phyloP scores from a whole-genome alignment of 2,797 vertebrate genomes.

The Characodon lateralis region DNA sequence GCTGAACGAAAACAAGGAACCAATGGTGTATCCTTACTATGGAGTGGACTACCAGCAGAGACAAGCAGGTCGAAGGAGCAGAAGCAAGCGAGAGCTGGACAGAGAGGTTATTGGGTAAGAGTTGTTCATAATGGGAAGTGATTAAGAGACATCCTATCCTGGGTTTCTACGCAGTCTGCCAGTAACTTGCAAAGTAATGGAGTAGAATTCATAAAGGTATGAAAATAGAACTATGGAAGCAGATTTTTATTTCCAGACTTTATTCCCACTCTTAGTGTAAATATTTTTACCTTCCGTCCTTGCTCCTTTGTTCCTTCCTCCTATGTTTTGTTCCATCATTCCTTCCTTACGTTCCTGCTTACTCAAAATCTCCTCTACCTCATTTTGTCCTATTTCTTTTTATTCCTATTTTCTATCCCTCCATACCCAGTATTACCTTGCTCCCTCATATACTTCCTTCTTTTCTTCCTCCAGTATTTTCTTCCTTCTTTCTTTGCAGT shows the following conservation, averaged over 20 bases:
- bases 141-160: too few relatives aligned
- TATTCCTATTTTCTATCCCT: too few relatives aligned
- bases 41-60: conserved; percentile 50
- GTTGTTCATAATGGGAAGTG: background rate
- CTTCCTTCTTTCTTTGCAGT: background rate
- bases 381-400: too few relatives aligned
- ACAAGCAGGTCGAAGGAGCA: conserved; percentile 36
- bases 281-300: background rate
- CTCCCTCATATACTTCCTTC: background rate
- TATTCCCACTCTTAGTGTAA: background rate
- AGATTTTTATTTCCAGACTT: background rate
- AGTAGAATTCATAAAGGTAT: background rate
- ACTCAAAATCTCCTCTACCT: too few relatives aligned
- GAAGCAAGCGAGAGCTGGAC: conserved; percentile 82
- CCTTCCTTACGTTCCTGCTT: background rate
- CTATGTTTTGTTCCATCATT: background rate
- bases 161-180: background rate
- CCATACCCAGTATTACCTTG: too few relatives aligned
- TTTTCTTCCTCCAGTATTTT: background rate
- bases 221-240: background rate
- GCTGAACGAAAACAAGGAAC: conserved; percentile 77
- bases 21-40: conserved; percentile 89
- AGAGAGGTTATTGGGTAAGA: conserved; percentile 76
- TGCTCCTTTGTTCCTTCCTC: background rate
- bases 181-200: background rate